Conservation (phyloP, 2,888 invertebrate genomes). For the Coleophora deauratella region DNA sequence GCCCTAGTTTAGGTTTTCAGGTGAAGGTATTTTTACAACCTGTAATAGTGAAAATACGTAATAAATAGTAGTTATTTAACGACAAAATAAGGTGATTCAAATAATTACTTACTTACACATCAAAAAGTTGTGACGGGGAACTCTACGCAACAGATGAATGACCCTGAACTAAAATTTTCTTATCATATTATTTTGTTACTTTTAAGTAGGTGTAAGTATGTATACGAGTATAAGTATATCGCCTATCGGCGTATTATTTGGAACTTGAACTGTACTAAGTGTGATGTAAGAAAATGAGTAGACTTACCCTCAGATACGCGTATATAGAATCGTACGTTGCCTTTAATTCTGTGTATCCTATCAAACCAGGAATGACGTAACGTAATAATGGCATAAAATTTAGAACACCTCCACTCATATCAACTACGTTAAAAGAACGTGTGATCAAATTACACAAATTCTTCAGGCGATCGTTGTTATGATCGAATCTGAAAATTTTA, state of each 20-base stretch:
- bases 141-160: constrained; percentile 15
- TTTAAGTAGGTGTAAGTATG: no score
- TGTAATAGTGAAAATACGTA: no score
- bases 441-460: constrained; percentile 74
- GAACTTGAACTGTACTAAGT: background rate
- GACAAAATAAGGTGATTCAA: no score
- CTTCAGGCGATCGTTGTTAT: constrained; percentile 71
- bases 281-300: background rate
- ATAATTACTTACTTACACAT: no score
- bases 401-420: constrained; percentile 81
- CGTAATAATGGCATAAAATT: constrained; percentile 81
- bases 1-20: no score
- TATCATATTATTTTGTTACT: constrained; percentile 1
- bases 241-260: background rate
- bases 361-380: constrained; percentile 74
- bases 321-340: constrained; percentile 65
- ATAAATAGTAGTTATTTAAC: no score
- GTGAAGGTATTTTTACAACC: no score
- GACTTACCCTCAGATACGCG: constrained; percentile 68
- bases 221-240: no score
- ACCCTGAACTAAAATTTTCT: constrained; percentile 18
- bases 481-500: constrained; percentile 58
- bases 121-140: background rate
- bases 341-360: constrained; percentile 76
- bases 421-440: constrained; percentile 75